These are phyloP conservation scores for rabbit (Oryctolagus cuniculus) DNA, from an alignment of 2,113 vertebrate species.

Conservation along the genomic window mOryCun1.1 NC_091442.1:3152001-3152500, in stretches of 20 bases:
- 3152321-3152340: not conserved
- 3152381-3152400: slow-evolving; percentile 56
- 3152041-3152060: not conserved
- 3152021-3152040: too few species aligned
- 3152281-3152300: not conserved
- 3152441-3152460: slow-evolving; percentile 66
- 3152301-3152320: not conserved
- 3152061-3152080: not conserved
- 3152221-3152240: not conserved
- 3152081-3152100: not conserved
- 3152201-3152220: too few species aligned
- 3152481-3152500: not conserved
- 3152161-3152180: not conserved
- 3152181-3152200: too few species aligned
- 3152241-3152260: not conserved
- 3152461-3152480: slow-evolving; percentile 65
- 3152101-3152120: not conserved
- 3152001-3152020: not conserved
- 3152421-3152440: slow-evolving; percentile 41
- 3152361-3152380: slow-evolving; percentile 51
- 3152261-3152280: not conserved
- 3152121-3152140: not conserved
- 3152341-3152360: not conserved
- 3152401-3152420: slow-evolving; percentile 35
- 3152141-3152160: not conserved